Percentiles rank a stretch among this genome's conserved stretches.
Evolutionary conservation across 35 echinoderm and acorn worm genomes (phyloP).

Genomic region (Chiridota heheva): DNA sequence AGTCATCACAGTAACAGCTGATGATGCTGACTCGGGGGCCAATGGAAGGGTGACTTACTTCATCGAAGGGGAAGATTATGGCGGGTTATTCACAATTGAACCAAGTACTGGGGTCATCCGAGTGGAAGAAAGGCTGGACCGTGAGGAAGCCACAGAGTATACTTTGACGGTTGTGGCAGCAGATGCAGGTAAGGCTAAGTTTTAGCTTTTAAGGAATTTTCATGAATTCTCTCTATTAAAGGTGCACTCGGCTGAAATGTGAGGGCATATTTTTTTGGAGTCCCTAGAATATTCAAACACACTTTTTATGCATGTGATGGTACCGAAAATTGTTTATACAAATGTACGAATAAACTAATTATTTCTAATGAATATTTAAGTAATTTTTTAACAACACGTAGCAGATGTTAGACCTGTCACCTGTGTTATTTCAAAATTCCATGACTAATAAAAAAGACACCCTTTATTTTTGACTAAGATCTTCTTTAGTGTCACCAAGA

Average conservation of each 20-base stretch:
- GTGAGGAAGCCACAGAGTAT: conserved; percentile 55
- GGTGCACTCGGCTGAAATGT: conserved; percentile 53
- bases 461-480: too few species aligned
- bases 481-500: too few species aligned
- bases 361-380: too few species aligned
- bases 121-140: conserved; percentile 59
- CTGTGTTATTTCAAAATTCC: too few species aligned
- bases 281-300: too few species aligned
- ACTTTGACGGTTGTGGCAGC: conserved; percentile 64
- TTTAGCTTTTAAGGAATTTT: background rate
- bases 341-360: too few species aligned
- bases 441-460: too few species aligned
- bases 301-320: too few species aligned
- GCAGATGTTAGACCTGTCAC: too few species aligned
- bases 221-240: conserved; percentile 10
- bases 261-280: too few species aligned
- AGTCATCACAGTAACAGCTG: conserved; percentile 61
- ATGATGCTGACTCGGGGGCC: conserved; percentile 61
- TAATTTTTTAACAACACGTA: too few species aligned
- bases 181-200: conserved; percentile 76
- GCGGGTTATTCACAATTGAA: conserved; percentile 82
- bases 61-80: conserved; percentile 54
- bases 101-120: conserved; percentile 64
- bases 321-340: too few species aligned
- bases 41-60: conserved; percentile 80